Conservation (phyloP, 2,888 invertebrate species). For the Asteroscopus sphinx region DNA sequence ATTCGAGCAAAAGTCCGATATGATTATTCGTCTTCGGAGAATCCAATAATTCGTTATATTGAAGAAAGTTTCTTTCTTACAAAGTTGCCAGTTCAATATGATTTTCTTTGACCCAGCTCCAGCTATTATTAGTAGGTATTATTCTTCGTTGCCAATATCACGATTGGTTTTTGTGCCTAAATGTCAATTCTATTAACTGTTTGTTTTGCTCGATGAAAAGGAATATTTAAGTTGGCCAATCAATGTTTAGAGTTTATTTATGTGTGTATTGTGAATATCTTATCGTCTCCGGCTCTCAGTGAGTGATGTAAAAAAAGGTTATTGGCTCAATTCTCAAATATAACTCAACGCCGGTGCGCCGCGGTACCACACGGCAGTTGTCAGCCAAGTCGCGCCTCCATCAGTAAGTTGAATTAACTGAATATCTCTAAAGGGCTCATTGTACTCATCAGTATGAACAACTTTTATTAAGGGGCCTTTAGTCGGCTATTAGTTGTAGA, state of each 20-base stretch:
- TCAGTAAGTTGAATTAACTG: too few species aligned
- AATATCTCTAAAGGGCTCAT: too few species aligned
- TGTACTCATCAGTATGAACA: too few species aligned
- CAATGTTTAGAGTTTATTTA: not conserved
- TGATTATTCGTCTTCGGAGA: constrained; percentile 75
- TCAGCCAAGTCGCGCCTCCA: too few species aligned
- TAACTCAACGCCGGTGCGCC: too few species aligned
- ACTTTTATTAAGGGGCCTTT: too few species aligned
- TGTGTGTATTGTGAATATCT: not conserved
- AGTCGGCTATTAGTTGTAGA: too few species aligned
- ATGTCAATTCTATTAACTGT: constrained; percentile 54
- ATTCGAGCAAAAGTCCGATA: constrained; percentile 77
- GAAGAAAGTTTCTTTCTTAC: constrained; percentile 80
- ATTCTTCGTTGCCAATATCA: constrained; percentile 76
- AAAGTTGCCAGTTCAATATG: constrained; percentile 78
- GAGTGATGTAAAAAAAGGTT: too few species aligned
- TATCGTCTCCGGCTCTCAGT: too few species aligned
- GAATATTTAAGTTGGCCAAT: constrained; percentile 43
- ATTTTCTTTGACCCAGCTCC: constrained; percentile 80
- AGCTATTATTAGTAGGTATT: constrained; percentile 81
- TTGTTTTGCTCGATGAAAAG: constrained; percentile 42
- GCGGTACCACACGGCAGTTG: too few species aligned
- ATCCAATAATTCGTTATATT: constrained; percentile 87
- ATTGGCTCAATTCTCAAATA: too few species aligned
- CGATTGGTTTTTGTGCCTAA: constrained; percentile 54